Percentiles rank a stretch among this genome's conserved stretches.
phyloP scores from a whole-genome alignment of 2,888 invertebrate genomes.

The Caenorhabditis uteleia region DNA sequence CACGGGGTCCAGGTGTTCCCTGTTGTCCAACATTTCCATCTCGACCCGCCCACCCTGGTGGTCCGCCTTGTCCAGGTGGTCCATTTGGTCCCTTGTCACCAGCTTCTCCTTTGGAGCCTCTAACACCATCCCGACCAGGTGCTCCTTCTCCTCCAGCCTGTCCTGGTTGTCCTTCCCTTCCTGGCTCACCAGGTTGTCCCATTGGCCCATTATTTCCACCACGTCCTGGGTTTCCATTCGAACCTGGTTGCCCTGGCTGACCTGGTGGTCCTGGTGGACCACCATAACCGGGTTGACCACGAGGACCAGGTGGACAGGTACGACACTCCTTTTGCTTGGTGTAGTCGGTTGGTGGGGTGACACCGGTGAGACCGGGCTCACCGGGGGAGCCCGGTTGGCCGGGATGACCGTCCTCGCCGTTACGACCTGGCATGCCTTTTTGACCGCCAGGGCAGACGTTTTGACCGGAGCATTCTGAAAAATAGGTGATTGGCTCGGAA shows the following conservation, averaged over 20 bases:
- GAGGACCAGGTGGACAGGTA: slow-evolving; percentile 35
- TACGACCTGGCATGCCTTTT: slow-evolving; percentile 33
- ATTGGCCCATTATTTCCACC: slow-evolving; percentile 36
- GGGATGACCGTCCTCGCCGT: slow-evolving; percentile 34
- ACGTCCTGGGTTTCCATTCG: slow-evolving; percentile 28
- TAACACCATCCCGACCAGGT: slow-evolving; percentile 42
- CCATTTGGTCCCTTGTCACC: slow-evolving; percentile 39
- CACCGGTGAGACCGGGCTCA: slow-evolving; percentile 35
- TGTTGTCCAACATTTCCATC: slow-evolving; percentile 43
- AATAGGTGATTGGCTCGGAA: background rate
- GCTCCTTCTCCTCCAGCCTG: slow-evolving; percentile 40
- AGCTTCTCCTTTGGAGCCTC: slow-evolving; percentile 34
- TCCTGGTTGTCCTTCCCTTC: slow-evolving; percentile 41
- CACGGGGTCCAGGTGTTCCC: slow-evolving; percentile 28
- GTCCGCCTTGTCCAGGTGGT: slow-evolving; percentile 35
- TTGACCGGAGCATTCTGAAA: slow-evolving; percentile 33
- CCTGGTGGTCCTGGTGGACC: slow-evolving; percentile 40
- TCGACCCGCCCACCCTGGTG: slow-evolving; percentile 34
- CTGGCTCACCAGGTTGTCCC: slow-evolving; percentile 44
- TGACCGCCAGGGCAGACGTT: slow-evolving; percentile 40
- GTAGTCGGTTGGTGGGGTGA: slow-evolving; percentile 19
- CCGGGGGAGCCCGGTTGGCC: slow-evolving; percentile 41
- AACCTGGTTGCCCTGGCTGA: slow-evolving; percentile 32
- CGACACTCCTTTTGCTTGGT: slow-evolving; percentile 22
- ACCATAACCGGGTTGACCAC: slow-evolving; percentile 35